phyloP scores from a whole-genome alignment of 1,140 invertebrate genomes.

The Cardiocondyla obscurior region DNA sequence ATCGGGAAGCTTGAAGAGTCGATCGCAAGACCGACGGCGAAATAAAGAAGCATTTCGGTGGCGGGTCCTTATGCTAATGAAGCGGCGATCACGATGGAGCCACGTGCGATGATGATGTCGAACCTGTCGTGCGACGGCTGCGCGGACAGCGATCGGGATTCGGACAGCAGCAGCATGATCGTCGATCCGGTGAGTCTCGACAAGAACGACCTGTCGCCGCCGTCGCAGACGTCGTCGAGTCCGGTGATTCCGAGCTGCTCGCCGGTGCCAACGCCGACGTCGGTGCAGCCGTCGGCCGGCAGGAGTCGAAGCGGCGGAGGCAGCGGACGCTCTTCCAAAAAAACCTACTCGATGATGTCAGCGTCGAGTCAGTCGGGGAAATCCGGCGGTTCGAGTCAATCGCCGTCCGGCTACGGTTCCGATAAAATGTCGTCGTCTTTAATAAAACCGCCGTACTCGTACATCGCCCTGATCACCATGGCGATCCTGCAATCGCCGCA shows the following conservation, averaged over 20 bases:
- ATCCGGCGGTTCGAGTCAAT: constrained; percentile 39
- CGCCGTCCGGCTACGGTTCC: constrained; percentile 61
- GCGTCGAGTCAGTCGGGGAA: constrained; percentile 62
- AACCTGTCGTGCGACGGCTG: constrained; percentile 81
- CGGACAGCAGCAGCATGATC: constrained; percentile 82
- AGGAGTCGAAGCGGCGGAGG: constrained; percentile 58
- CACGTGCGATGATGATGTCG: constrained; percentile 75
- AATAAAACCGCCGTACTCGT: constrained; percentile 98
- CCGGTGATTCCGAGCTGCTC: constrained; percentile 71
- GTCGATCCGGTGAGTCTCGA: constrained; percentile 82
- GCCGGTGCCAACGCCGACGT: constrained; percentile 42
- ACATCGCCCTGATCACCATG: constrained; percentile 99
- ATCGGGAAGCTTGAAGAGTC: background rate
- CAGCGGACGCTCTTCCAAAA: constrained; percentile 70
- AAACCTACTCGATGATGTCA: constrained; percentile 77
- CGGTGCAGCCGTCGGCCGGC: constrained; percentile 21
- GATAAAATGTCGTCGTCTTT: constrained; percentile 83
- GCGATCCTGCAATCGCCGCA: constrained; percentile 98
- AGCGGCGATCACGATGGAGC: constrained; percentile 67
- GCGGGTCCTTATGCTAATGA: constrained; percentile 49
- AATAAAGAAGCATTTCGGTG: constrained; percentile 18
- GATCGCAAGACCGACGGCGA: background rate
- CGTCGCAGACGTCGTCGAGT: constrained; percentile 74
- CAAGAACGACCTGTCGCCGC: constrained; percentile 76
- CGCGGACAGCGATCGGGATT: constrained; percentile 81